Percentiles rank a stretch among this genome's conserved stretches.
Conservation (phyloP, 2,113 vertebrate species). For the Zosterops japonicus region DNA sequence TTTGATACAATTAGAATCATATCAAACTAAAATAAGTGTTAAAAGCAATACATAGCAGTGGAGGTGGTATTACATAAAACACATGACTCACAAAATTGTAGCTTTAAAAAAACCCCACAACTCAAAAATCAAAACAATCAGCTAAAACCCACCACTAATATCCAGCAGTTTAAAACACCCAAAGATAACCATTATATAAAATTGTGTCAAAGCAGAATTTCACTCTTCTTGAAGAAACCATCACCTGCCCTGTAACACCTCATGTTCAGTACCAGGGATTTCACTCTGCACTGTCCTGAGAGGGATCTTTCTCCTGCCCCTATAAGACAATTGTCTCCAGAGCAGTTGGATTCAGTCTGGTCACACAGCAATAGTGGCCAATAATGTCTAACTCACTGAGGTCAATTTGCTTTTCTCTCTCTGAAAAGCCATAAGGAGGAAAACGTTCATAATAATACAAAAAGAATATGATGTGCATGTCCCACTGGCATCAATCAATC, state of each 20-base stretch:
- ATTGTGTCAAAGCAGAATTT: not conserved
- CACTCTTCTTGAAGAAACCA: not conserved
- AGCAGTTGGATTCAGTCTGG: not conserved
- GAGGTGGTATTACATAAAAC: not conserved
- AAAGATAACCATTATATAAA: not conserved
- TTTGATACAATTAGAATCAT: not conserved
- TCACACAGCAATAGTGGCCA: too few relatives aligned
- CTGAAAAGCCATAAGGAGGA: not conserved
- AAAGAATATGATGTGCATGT: fast-evolving
- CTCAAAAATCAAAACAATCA: not conserved
- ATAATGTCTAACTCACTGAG: too few relatives aligned
- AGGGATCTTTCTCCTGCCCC: not conserved
- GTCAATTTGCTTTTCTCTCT: too few relatives aligned
- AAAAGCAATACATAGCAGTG: not conserved
- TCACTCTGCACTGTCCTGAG: not conserved
- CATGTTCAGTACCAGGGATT: not conserved
- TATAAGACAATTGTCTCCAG: not conserved
- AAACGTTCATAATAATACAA: not conserved
- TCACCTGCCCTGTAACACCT: not conserved
- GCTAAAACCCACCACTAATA: not conserved
- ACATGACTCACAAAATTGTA: not conserved
- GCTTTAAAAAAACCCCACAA: not conserved
- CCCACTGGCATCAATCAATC: not conserved
- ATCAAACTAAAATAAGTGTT: not conserved
- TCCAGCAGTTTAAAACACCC: not conserved